These are phyloP conservation scores for Diaperis boleti DNA, from an alignment of 2,888 invertebrate species.

Conservation along the genomic window DNA sequence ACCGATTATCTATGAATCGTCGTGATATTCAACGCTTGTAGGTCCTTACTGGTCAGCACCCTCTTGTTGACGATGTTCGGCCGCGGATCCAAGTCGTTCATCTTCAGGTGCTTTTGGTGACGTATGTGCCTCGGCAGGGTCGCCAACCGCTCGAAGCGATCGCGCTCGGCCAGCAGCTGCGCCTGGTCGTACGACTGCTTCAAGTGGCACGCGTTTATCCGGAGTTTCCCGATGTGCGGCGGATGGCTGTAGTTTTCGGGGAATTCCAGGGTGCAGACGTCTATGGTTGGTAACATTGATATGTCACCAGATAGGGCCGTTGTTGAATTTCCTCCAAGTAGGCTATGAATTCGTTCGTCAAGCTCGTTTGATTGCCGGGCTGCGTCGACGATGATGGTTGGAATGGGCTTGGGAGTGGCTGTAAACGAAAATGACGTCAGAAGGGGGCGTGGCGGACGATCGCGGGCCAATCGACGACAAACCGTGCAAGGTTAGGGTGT, in stretches of 20 bases:
- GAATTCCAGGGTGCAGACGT: slow-evolving; percentile 64
- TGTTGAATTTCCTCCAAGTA: slow-evolving; percentile 60
- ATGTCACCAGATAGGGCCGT: slow-evolving; percentile 58
- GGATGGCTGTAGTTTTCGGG: slow-evolving; percentile 56
- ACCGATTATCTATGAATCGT: slow-evolving; percentile 53
- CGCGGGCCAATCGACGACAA: not conserved
- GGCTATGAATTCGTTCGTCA: slow-evolving; percentile 54
- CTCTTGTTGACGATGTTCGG: slow-evolving; percentile 53
- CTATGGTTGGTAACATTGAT: slow-evolving; percentile 64
- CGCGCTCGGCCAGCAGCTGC: slow-evolving; percentile 52
- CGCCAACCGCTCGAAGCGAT: slow-evolving; percentile 55
- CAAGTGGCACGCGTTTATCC: slow-evolving; percentile 58
- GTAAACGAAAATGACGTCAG: slow-evolving; percentile 43
- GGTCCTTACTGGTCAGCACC: slow-evolving; percentile 56
- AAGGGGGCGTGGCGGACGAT: not conserved
- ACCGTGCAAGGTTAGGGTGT: slow-evolving; percentile 7
- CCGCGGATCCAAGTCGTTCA: slow-evolving; percentile 51
- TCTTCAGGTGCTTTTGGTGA: slow-evolving; percentile 56
- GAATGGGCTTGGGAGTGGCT: slow-evolving; percentile 66
- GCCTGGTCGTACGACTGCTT: slow-evolving; percentile 55
- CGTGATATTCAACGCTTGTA: slow-evolving; percentile 52
- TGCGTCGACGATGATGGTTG: slow-evolving; percentile 64
- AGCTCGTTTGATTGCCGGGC: slow-evolving; percentile 56
- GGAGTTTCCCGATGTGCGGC: slow-evolving; percentile 44
- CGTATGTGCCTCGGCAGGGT: slow-evolving; percentile 57